phyloP scores from a whole-genome alignment of 2,113 vertebrate species.

The Rhipidura dahli region DNA sequence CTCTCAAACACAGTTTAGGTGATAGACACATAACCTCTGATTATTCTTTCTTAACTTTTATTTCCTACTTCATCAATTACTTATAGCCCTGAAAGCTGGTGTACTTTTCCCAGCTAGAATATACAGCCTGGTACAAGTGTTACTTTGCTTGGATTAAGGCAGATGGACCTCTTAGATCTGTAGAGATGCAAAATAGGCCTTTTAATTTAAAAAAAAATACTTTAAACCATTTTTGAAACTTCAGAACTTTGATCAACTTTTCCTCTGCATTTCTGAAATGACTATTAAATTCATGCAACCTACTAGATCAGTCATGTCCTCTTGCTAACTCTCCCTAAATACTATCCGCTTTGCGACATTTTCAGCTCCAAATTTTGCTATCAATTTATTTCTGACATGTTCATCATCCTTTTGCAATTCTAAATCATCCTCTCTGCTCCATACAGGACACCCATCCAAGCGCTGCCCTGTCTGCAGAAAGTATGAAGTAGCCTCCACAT shows the following conservation, averaged over 20 bases:
- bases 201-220: neutral
- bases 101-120: neutral
- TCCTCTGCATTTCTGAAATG: neutral
- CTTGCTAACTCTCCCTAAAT: conserved; percentile 70
- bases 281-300: neutral
- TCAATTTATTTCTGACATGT: conserved; percentile 37
- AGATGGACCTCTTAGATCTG: neutral
- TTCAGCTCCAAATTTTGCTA: conserved; percentile 76
- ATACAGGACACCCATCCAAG: conserved; percentile 74
- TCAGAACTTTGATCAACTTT: neutral
- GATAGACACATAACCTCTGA: neutral
- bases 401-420: conserved; percentile 70
- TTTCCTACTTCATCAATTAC: neutral
- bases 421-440: conserved; percentile 76
- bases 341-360: conserved; percentile 73
- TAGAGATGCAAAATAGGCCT: neutral
- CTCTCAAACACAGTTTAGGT: neutral
- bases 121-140: neutral
- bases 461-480: conserved; percentile 76
- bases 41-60: neutral
- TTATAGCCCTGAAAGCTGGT: neutral
- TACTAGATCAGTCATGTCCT: neutral
- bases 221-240: neutral
- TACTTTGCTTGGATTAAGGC: neutral
- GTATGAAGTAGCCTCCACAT: conserved; percentile 72